A percentile compares a stretch with the other conserved stretches of the same genome.
These are phyloP conservation scores for Morelia viridis DNA, from an alignment of 2,797 vertebrate genomes.

Conservation along the genomic window DNA sequence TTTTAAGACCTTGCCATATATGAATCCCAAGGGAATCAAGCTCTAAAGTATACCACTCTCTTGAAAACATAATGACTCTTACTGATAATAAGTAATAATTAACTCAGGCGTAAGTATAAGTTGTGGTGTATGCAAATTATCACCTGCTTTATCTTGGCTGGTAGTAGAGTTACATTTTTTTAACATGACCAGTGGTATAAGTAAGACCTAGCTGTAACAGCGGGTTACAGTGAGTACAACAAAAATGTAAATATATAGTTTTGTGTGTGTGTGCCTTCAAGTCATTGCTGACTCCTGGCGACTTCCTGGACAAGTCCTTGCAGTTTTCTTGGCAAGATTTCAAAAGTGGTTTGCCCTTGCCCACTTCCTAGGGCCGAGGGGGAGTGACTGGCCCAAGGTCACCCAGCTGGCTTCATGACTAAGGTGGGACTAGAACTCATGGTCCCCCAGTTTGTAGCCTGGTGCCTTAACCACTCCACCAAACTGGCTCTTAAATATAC, in stretches of 20 bases:
- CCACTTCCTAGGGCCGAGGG: background rate
- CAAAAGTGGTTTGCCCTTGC: background rate
- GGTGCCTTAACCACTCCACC: background rate
- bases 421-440: background rate
- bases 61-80: slow-evolving; percentile 36
- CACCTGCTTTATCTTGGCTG: slow-evolving; percentile 16
- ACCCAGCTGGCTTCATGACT: background rate
- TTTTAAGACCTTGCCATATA: slow-evolving; percentile 14
- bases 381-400: background rate
- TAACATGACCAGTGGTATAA: background rate
- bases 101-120: background rate
- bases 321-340: too few species aligned
- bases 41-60: slow-evolving; percentile 32
- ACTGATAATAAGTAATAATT: slow-evolving; percentile 14
- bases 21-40: background rate
- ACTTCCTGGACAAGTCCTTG: background rate
- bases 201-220: background rate
- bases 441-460: background rate
- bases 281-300: background rate
- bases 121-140: background rate
- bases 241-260: background rate
- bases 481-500: background rate
- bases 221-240: slow-evolving; percentile 4
- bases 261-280: background rate
- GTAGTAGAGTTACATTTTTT: slow-evolving; percentile 16